These are phyloP conservation scores for Pogonophryne albipinna DNA, from an alignment of 2,797 vertebrate genomes.

Conservation along the genomic window DNA sequence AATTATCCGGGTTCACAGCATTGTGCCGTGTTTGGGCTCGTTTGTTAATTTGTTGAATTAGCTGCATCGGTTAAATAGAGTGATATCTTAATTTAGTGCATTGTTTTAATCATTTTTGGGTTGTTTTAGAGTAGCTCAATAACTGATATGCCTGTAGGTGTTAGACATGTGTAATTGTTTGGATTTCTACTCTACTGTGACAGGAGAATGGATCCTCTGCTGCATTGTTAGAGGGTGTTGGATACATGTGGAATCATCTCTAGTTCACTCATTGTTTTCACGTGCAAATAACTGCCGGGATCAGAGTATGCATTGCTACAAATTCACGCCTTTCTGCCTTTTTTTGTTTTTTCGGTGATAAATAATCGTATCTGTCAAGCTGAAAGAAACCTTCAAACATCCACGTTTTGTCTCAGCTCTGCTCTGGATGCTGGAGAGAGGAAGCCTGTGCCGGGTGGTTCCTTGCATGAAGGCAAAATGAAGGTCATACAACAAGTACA, in stretches of 20 bases:
- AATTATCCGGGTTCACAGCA: conserved; percentile 43
- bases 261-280: conserved; percentile 1
- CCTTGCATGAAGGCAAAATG: conserved; percentile 2
- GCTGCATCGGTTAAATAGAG: conserved; percentile 47
- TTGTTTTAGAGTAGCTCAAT: conserved; percentile 13
- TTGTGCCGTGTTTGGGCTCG: too few relatives aligned
- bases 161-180: conserved; percentile 18
- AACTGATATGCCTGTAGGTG: conserved; percentile 52
- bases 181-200: conserved; percentile 6
- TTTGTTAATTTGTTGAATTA: conserved; percentile 70
- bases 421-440: conserved; percentile 5
- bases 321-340: not conserved
- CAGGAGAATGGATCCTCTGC: conserved; percentile 15
- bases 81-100: conserved; percentile 58
- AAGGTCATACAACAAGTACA: conserved; percentile 52
- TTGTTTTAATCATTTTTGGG: conserved; percentile 48
- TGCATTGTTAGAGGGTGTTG: not conserved
- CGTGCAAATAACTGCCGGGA: not conserved
- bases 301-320: conserved; percentile 18
- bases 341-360: not conserved
- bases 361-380: not conserved
- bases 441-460: not conserved
- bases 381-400: conserved; percentile 4
- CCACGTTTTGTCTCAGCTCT: not conserved
- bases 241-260: conserved; percentile 26